Evolutionary conservation across 1,140 invertebrate species (phyloP).

Genomic region (Anthonomus grandis): DNA sequence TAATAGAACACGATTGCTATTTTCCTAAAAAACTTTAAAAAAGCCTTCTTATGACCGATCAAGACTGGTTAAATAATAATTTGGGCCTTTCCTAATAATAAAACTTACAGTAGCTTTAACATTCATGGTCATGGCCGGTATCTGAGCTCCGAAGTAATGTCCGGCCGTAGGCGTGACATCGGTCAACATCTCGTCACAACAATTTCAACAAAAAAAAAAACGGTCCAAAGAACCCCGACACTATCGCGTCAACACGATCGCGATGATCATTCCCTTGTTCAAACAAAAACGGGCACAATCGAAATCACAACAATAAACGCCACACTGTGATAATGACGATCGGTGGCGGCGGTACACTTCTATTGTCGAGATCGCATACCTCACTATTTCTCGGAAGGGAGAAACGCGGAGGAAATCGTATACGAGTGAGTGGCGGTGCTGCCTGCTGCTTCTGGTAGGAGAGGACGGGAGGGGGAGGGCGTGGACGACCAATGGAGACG

Average conservation of each 20-base stretch:
- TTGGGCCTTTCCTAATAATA: background rate
- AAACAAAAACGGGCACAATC: constrained; percentile 30
- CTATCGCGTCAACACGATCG: constrained; percentile 22
- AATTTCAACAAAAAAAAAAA: constrained; percentile 15
- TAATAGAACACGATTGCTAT: no score
- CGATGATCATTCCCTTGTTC: constrained; percentile 9
- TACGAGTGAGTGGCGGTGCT: no score
- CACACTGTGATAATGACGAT: constrained; percentile 32
- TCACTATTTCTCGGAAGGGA: constrained; percentile 48
- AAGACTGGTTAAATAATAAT: background rate
- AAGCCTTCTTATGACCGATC: no score
- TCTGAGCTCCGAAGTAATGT: constrained; percentile 56
- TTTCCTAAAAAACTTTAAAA: no score
- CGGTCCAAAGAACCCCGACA: no score
- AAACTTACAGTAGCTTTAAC: constrained; percentile 51
- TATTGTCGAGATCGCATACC: constrained; percentile 48
- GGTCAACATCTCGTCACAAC: constrained; percentile 50
- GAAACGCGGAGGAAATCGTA: constrained; percentile 45
- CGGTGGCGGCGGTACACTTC: constrained; percentile 42
- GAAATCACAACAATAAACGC: constrained; percentile 22
- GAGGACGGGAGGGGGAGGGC: constrained; percentile 25
- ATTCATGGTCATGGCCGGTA: constrained; percentile 57
- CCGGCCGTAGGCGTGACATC: constrained; percentile 57
- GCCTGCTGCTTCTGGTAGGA: constrained; percentile 44
- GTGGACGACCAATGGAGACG: constrained; percentile 35